Conservation (phyloP, 2,797 vertebrate genomes). For the Okamejei kenojei region DNA sequence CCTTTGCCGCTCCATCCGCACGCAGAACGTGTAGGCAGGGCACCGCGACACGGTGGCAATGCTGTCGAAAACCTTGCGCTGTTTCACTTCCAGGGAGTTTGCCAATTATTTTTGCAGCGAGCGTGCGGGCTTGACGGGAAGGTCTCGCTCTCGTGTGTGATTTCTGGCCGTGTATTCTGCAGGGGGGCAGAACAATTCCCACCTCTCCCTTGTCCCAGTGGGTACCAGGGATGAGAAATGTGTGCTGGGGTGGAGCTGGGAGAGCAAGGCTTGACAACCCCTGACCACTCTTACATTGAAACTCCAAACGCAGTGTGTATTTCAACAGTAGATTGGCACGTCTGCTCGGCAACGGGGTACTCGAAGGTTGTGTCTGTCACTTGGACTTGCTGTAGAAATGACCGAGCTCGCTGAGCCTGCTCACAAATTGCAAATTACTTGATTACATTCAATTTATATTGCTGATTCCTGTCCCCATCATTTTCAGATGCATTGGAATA, state of each 20-base stretch:
- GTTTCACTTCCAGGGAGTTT: too few species aligned
- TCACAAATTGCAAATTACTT: constrained; percentile 5
- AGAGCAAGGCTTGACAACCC: neutral
- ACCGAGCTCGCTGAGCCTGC: neutral
- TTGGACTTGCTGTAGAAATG: neutral
- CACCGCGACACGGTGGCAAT: too few species aligned
- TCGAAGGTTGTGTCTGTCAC: neutral
- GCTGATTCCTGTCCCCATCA: constrained; percentile 16
- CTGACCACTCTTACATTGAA: constrained; percentile 2
- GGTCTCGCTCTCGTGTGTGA: too few species aligned
- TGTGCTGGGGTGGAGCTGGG: neutral
- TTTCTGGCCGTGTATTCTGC: too few species aligned
- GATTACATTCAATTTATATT: constrained; percentile 13
- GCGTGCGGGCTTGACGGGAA: too few species aligned
- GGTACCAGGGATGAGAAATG: neutral
- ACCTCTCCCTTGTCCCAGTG: neutral
- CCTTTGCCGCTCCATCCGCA: too few species aligned
- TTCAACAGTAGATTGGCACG: constrained; percentile 5
- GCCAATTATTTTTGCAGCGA: too few species aligned
- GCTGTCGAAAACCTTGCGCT: too few species aligned
- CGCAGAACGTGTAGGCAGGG: too few species aligned
- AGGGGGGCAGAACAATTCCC: too few species aligned
- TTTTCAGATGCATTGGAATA: neutral
- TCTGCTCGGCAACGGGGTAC: constrained; percentile 11
- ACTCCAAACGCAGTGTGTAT: neutral